Evolutionary conservation across 2,888 invertebrate species (phyloP), one percentile per base, ranked within the genome.

Genomic region (Ophioninae sp.): DNA sequence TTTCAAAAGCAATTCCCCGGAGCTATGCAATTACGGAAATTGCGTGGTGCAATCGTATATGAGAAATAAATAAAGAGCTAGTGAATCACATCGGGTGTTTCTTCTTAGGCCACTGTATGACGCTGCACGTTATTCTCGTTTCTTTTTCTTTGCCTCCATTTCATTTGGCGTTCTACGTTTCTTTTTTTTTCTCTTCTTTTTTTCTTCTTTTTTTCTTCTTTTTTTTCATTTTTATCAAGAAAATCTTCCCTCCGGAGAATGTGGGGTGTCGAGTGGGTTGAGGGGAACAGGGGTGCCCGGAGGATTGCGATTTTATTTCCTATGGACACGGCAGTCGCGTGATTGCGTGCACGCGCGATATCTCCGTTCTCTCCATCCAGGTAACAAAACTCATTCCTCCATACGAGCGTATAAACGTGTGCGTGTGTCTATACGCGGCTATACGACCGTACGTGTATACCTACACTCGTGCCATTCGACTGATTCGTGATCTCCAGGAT

Each of bases 291-390:
- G 64, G 51, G 51, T 39, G 58, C 69, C 58, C 51, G 69, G 78
- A 81, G 78, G 78, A 84, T 81, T 87, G 82, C 87, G 89, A 89
- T 89, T 89, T 89, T 85, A 81, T 86, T 87, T 88, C 86, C 85
- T 82, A 78, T 82, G 77, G 85, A 88, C 87, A 88, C 87, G 86
- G 82, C 80, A 86, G 85, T 88, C 86, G 87, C 87, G 87, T 90
- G 90, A 89, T 90, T 87, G 88, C 88, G 88, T 89, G 90, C 80
- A 83, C 77, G 81, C 67, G 64, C 78, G 76, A 56, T 75, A 74
- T 81, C 80, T 72, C 71, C 63, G 23, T 68, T 76, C 64, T 69
- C 73, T 63, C 41, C 63, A 71, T 82, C 64, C 78, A 74, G 79
- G 71, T 83, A 86, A 82, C 85, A 76, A 79, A 81, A 77, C 69